A percentile compares a stretch with the other conserved stretches of the same genome.
Evolutionary conservation across 2,888 invertebrate genomes (phyloP).

Genomic region (Limnephilus rhombicus): DNA sequence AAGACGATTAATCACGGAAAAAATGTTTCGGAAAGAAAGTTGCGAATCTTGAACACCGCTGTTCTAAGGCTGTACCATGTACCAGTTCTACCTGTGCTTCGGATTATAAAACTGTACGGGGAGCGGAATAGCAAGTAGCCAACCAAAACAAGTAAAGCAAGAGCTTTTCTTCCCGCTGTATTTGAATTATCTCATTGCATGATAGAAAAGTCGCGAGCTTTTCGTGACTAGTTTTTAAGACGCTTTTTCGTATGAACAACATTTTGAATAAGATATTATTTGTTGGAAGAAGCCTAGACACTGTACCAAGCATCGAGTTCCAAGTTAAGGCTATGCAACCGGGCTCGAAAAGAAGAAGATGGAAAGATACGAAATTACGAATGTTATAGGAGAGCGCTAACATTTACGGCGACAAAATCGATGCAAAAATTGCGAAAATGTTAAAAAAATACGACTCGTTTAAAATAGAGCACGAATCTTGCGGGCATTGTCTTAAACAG

Average conservation of each 20-base stretch:
- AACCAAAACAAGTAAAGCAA: background rate
- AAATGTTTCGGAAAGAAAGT: conserved; percentile 30
- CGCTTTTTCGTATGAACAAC: background rate
- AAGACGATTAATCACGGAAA: conserved; percentile 35
- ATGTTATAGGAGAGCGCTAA: too few relatives aligned
- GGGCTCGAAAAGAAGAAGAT: too few relatives aligned
- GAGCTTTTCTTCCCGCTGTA: background rate
- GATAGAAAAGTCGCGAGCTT: background rate
- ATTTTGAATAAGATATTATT: too few relatives aligned
- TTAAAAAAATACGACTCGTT: too few relatives aligned
- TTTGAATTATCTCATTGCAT: background rate
- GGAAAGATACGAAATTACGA: too few relatives aligned
- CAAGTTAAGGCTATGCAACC: too few relatives aligned
- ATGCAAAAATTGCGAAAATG: too few relatives aligned
- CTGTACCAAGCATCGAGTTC: too few relatives aligned
- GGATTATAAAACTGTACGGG: conserved; percentile 1
- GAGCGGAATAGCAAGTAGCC: background rate
- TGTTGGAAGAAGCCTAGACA: too few relatives aligned
- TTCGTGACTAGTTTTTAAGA: background rate
- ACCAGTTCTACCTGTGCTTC: background rate
- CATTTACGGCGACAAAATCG: too few relatives aligned
- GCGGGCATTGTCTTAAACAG: too few relatives aligned
- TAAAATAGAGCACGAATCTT: too few relatives aligned
- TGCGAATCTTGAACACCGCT: conserved; percentile 37
- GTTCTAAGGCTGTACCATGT: background rate